Evolutionary conservation across 1,140 invertebrate species (phyloP).

Genomic region (Conus ventricosus): DNA sequence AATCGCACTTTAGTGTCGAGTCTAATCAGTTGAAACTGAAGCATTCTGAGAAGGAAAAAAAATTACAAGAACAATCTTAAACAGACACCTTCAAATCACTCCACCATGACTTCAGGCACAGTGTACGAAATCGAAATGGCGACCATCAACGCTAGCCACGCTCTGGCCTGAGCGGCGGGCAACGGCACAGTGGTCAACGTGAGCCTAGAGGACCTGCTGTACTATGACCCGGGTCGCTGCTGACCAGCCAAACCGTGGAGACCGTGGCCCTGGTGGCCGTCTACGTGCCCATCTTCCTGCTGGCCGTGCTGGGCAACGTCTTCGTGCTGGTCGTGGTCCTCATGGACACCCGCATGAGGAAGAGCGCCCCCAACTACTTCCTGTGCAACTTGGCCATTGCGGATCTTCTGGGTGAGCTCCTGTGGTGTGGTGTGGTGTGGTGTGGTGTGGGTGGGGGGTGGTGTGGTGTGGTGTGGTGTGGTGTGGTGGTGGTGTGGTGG

Average conservation of each 20-base stretch:
- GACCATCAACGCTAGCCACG: neutral
- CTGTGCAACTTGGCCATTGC: constrained; percentile 62
- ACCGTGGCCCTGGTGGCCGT: constrained; percentile 57
- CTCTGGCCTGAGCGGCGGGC: too few relatives aligned
- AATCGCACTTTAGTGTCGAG: too few relatives aligned
- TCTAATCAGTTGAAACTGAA: too few relatives aligned
- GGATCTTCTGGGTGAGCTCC: constrained; percentile 63
- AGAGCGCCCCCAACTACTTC: constrained; percentile 61
- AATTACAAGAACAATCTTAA: neutral
- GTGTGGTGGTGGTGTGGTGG: neutral
- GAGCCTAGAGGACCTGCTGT: constrained; percentile 24
- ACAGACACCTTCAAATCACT: neutral
- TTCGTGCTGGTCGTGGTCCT: constrained; percentile 60
- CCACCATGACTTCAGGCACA: neutral
- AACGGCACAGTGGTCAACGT: neutral
- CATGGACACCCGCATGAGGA: constrained; percentile 52
- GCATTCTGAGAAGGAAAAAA: too few relatives aligned
- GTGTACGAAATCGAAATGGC: constrained; percentile 32
- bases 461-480: neutral
- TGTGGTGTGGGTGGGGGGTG: neutral
- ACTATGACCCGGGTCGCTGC: neutral
- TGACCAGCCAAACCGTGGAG: constrained; percentile 30
- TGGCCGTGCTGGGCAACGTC: constrained; percentile 61
- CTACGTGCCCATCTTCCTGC: constrained; percentile 61
- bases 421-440: neutral